phyloP scores from a whole-genome alignment of 2,888 invertebrate genomes.

The Platycheirus rosarum region DNA sequence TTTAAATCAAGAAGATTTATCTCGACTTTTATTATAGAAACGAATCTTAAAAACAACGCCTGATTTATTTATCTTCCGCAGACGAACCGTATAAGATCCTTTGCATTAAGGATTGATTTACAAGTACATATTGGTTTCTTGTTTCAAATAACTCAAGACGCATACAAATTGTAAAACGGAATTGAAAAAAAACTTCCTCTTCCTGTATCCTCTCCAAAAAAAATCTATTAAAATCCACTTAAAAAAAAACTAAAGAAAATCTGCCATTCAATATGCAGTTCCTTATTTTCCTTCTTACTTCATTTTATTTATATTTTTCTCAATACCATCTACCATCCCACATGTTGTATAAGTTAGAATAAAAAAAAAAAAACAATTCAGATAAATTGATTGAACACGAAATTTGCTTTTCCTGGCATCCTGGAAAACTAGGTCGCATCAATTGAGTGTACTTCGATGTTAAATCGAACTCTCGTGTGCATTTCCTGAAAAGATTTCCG shows the following conservation, averaged over 20 bases:
- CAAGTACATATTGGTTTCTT: conserved; percentile 19
- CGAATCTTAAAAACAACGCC: no score
- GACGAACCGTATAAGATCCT: neutral
- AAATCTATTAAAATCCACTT: conserved; percentile 6
- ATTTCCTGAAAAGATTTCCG: conserved; percentile 59
- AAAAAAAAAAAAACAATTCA: conserved; percentile 16
- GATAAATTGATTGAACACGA: conserved; percentile 65
- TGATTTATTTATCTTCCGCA: no score
- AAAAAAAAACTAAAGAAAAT: conserved; percentile 3
- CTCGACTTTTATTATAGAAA: no score
- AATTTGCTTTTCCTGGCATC: conserved; percentile 36
- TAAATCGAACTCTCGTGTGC: conserved; percentile 53
- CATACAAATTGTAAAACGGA: conserved; percentile 35
- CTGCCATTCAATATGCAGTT: conserved; percentile 20
- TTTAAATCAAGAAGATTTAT: no score
- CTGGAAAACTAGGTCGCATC: conserved; percentile 59
- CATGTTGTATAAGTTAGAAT: neutral
- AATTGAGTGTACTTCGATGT: conserved; percentile 57
- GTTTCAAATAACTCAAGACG: conserved; percentile 14
- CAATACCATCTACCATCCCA: conserved; percentile 2
- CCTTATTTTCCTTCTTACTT: conserved; percentile 2
- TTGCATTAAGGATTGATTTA: conserved; percentile 9
- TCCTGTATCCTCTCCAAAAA: conserved; percentile 6
- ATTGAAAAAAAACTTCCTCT: conserved; percentile 28
- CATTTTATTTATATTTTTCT: neutral